Base-by-base conservation (phyloP, 2,888 invertebrate genomes). In the Platycheirus albimanus region DNA sequence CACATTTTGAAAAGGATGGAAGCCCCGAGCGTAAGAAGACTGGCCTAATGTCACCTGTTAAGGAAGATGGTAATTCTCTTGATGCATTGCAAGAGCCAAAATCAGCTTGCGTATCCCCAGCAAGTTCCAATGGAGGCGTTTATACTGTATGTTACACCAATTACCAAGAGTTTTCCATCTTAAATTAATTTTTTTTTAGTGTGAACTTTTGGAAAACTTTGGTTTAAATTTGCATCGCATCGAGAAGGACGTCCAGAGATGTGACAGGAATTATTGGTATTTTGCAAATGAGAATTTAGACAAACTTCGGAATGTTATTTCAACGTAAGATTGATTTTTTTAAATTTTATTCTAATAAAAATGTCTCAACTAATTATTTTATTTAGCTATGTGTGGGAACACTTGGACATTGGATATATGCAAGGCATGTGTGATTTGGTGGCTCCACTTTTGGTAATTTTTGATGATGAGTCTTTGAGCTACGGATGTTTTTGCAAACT, bases 341-440 rank as follows among this genome's bases (percentile, higher is more conserved):
- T 20, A 10, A 4, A 13, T 28, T 5, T 15, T 2, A n/a, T 28
- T 45, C 11, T 6, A 17, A 0, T 30, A 13, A 49, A 15, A 1
- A 15, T 28, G 10, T 17, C 20, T n/a, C n/a, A n/a, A n/a, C n/a
- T n/a, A n/a, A 1, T 6, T 6, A 4, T 43, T 51, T 28, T 24
- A 74, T 75, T n/a, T 87, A 97, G 97, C 8, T 98, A 97, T 91
- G 98, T 99, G 1, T 98, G 98, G 97, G 96, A 98, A 89, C 96
- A 98, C 89, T 91, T 99, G 86, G 97, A 98, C 61, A 94, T 95
- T 41, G 98, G 98, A 13, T 99, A 99, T 91, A 97, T 98, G 93
- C 98, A 98, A 91, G 98, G 98, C 87, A 99, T 98, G 98, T 98
- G 98, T 90, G 98, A 98, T 91, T 92, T 99, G 76, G 97, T 96